phyloP scores from a whole-genome alignment of 2,797 vertebrate genomes.

The Rousettus madagascariensis region DNA sequence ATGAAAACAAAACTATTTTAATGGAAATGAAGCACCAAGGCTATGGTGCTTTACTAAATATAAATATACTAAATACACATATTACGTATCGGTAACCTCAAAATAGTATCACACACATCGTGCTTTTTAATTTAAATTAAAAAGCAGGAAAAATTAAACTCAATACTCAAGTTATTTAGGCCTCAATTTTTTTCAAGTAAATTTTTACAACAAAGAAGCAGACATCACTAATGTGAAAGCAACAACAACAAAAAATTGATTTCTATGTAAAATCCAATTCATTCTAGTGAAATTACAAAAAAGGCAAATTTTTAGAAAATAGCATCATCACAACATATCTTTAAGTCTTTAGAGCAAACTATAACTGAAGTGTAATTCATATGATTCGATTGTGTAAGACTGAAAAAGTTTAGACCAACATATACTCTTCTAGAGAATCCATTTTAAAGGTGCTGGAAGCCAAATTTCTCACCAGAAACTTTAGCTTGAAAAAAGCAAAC shows the following conservation, averaged over 20 bases:
- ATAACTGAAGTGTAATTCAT: neutral
- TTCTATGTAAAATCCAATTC: neutral
- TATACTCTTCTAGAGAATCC: neutral
- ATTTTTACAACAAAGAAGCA: neutral
- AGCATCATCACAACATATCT: neutral
- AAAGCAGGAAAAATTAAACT: slow-evolving; percentile 10
- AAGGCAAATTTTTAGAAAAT: slow-evolving; percentile 30
- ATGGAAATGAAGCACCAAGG: neutral
- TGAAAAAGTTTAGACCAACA: neutral
- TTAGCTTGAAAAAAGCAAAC: neutral
- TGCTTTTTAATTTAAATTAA: neutral
- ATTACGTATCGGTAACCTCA: neutral
- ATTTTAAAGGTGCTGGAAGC: neutral
- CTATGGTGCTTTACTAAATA: neutral
- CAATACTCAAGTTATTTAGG: neutral
- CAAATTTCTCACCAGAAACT: slow-evolving; percentile 20
- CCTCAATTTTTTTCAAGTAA: neutral
- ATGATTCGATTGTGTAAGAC: neutral
- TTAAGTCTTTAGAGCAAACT: neutral
- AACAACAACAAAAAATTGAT: neutral
- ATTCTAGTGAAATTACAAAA: neutral
- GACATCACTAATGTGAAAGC: neutral
- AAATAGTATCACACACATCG: neutral
- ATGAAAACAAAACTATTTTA: slow-evolving; percentile 16
- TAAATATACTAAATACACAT: neutral